Evolutionary conservation across 1,140 invertebrate species (phyloP), one percentile per base, ranked within the genome.

Genomic region (Neelides sp.): DNA sequence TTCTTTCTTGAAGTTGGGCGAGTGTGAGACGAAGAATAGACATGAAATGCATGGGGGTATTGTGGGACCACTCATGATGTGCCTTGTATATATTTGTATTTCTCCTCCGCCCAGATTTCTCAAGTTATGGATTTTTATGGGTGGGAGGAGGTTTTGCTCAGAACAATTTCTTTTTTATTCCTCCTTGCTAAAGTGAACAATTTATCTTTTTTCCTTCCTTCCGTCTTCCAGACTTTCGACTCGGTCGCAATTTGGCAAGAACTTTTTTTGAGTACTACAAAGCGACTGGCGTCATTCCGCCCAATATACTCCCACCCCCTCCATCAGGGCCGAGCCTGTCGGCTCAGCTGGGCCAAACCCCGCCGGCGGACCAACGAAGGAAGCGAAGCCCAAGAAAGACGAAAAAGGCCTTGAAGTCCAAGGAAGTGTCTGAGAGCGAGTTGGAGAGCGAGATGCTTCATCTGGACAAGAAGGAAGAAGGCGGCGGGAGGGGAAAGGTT

Each of bases 261-360:
- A 80, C 83, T 8, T 76, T 85, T 59, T 64, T 85, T 32, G 83
- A 89, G 64, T 88, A 86, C 66, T 88, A 88, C 67, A 77, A 78
- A 57, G 71, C 80, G 15, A 79, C 73, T 24, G 83, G 82, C 42
- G 72, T 80, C 39, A 78, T 86, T 57, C 73, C 78, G 1, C 63
- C 71, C 20, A 71, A 71, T 36, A 55, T 76, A 27, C 69, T 72
- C 0, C 65, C 50, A 70, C 30, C 51, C 35, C 71, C 77, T 36
- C 67, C 71, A 44, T 43, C 0, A 61, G 74, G 20, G 63, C 65
- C 32, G 72, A n/a, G n/a, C n/a, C n/a, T n/a, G n/a, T 71, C 42
- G 69, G 71, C 44, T 68, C 69, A 5, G 69, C 69, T 4, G 54
- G 66, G 4, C 63, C 32, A 3, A 64, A 64, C 58, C 71, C 72